Evolutionary conservation across 2,113 vertebrate genomes (phyloP), one percentile per base, ranked within the genome.

Genomic region (Centropristis striata): DNA sequence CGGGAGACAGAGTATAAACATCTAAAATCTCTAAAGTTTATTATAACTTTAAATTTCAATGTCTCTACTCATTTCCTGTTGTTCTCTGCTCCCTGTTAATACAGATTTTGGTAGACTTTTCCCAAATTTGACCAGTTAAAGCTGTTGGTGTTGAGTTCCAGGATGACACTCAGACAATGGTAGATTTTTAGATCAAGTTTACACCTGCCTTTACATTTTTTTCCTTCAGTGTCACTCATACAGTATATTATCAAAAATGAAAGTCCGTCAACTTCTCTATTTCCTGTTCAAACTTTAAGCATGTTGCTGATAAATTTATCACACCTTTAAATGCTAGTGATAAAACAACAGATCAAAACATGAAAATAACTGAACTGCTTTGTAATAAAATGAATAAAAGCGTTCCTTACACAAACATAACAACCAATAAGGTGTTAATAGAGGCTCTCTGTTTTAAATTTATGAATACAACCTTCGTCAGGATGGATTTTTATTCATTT

Each of bases 221-320:
- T 74, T 11, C 39, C 32, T 15, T 83, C 65, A 15, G 67, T 50
- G 25, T 81, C 42, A 78, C 36, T 74, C 18, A 71, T 28, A 61
- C 49, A 53, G 71, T 68, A 25, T 16, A 59, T 74, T 72, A 83
- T 83, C 63, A 85, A 88, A 91, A 84, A 79, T 71, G 78, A 87
- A 71, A 58, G 4, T 32, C 28, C 51, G 51, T 13, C 11, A 37
- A 61, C 66, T 32, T 70, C 10, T 75, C 13, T 28, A 39, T 23
- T 39, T 80, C 58, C 59, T 67, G 11, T 51, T 41, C 5, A 66
- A 72, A 67, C 70, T 61, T 15, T 68, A 39, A 13, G 23, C 41
- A 32, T n/a, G 21, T 47, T 39, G 28, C 23, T 44, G 54, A 13
- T 36, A 75, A 21, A 64, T 80, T 65, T 64, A 2, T 65, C 37